Percentiles rank a stretch among this genome's conserved stretches.
These are phyloP conservation scores for Synanceia verrucosa DNA, from an alignment of 2,797 vertebrate genomes.

Conservation along the genomic window DNA sequence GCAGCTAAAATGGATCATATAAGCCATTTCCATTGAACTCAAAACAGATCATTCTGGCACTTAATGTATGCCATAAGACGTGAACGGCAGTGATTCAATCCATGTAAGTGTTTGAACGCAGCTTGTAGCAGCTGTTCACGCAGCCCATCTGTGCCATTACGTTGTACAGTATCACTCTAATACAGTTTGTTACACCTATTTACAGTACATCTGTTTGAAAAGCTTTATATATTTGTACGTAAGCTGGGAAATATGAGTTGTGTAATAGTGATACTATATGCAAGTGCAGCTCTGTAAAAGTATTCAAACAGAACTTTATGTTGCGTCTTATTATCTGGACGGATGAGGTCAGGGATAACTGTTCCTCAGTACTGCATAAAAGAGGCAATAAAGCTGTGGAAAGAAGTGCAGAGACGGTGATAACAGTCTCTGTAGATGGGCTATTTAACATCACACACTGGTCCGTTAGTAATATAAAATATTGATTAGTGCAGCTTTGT, in stretches of 20 bases:
- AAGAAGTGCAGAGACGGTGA: not conserved
- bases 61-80: constrained; percentile 4
- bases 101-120: constrained; percentile 10
- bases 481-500: no score
- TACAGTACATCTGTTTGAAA: constrained; percentile 6
- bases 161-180: constrained; percentile 10
- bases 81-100: not conserved
- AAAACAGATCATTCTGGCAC: constrained; percentile 17
- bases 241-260: not conserved
- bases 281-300: not conserved
- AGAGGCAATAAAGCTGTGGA: not conserved
- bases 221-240: not conserved
- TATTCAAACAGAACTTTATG: not conserved
- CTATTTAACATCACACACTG: not conserved
- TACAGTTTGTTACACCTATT: constrained; percentile 3
- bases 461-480: no score
- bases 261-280: not conserved
- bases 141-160: not conserved
- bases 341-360: not conserved
- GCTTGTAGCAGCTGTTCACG: constrained; percentile 22
- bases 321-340: not conserved
- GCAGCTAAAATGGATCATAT: constrained; percentile 14
- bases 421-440: not conserved
- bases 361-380: not conserved
- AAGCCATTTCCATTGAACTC: not conserved